Base-by-base conservation (phyloP, 2,113 vertebrate genomes). In the Thinocorus orbignyianus region DNA sequence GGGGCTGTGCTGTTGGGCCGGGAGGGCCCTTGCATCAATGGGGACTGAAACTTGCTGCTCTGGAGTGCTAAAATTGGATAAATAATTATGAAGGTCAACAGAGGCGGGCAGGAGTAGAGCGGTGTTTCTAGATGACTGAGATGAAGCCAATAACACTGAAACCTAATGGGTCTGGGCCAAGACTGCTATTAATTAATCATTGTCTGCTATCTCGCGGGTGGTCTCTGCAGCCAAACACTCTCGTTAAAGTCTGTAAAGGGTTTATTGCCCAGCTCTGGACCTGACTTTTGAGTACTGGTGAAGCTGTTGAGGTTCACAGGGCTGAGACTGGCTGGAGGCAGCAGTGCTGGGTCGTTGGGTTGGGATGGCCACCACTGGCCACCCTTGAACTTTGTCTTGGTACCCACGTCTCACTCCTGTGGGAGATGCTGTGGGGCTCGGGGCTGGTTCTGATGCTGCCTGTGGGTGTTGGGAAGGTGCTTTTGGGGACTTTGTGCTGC, bases 361-460 rank as follows among this genome's bases (percentile, higher is more conserved):
- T 37, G 35, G 3, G 2, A 20, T 18, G 17, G 3, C 19, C 24
- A 1, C 46, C 3, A 18, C 26, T 6, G 30, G 64, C 8, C 20
- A 5, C 31, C 3, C 0, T 22, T 55, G 7, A 3, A 5, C 31
- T 15, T 68, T 3, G 0, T 3, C 8, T 22, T 20, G 13, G 30
- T 22, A 1, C 11, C 70, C 3, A 0, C 5, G 0, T 18, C 7
- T 0, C 2, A 30, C 22, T 62, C 17, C 16, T 0, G 2, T 12
- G 39, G 20, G n/a, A 55, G 41, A 3, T 0, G 2, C 52, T 0
- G 4, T 25, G 35, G 51, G 41, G 48, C 55, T 4, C 6, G 2
- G 18, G 14, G 23, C 4, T 1, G 1, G 18, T 6, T 4, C 28
- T 7, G 30, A 4, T 10, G 39, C 52, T 26, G 35, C 7, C 2